Base-by-base conservation (phyloP, 2,888 invertebrate species). In the Parasteatoda lunata region DNA sequence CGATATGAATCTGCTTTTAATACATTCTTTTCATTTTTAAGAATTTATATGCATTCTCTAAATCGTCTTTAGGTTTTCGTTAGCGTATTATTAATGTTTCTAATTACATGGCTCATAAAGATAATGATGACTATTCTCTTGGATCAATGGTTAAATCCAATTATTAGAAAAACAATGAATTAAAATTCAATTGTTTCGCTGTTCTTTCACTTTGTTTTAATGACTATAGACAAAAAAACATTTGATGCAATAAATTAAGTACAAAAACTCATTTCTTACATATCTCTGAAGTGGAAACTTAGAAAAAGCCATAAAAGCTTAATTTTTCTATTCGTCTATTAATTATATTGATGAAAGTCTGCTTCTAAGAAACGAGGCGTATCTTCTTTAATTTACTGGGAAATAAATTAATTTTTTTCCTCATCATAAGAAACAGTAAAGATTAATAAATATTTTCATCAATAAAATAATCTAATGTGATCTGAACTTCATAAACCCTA, bases 41-140 rank as follows among this genome's bases (percentile, higher is more conserved):
- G 45, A 45, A 59, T 71, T 49, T 64, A 30, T 48, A 83, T 70
- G 59, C n/a, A 64, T 51, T 76, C 71, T 73, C 59, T 47, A 59
- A 69, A 82, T 82, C 71, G 66, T 70, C 66, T 30, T 52, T 65
- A 30, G 65, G 66, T 72, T 73, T 72, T 72, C 66, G 49, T 65
- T 54, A 66, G 47, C 48, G 77, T 72, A 72, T 71, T 77, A 77
- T 84, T 84, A 84, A 84, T 77, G 72, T 54, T 66, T 77, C 65
- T 77, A 84, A 84, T 84, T 77, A 77, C 77, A 66, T n/a, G 65
- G 45, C 52, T 66, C 72, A 83, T 64, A 71, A 77, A 77, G 77
- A 77, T 84, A 77, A 72, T 77, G 66, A 72, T 77, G 52, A 71
- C 65, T 64, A 5, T 64, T 52, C 49, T 66, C 77, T 15, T 52